Conservation (phyloP, 2,888 invertebrate species). For the Steromphala cineraria region DNA sequence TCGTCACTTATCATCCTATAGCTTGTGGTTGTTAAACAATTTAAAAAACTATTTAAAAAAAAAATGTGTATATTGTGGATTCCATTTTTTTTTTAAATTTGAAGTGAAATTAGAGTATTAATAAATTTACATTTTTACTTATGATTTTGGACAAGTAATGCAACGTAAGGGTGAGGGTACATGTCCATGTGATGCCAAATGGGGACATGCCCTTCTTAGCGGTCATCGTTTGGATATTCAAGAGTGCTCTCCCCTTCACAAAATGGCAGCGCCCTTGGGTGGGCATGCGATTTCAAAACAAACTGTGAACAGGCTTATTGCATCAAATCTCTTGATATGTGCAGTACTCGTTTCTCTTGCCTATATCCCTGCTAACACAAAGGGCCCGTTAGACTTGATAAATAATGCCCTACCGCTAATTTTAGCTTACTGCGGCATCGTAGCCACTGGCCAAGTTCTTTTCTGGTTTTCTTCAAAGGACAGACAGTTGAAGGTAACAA, state of each 20-base stretch:
- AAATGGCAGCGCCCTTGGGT: not conserved
- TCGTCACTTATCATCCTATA: too few species aligned
- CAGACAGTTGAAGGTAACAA: not conserved
- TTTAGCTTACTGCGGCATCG: not conserved
- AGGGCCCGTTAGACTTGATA: not conserved
- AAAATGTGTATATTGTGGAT: too few species aligned
- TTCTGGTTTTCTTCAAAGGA: not conserved
- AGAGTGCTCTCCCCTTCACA: not conserved
- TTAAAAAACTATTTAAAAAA: too few species aligned
- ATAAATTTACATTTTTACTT: too few species aligned
- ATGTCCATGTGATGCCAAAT: too few species aligned
- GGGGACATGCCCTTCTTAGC: not conserved
- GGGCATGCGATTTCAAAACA: constrained; percentile 14
- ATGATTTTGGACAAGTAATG: too few species aligned
- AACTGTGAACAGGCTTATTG: not conserved
- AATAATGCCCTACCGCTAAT: not conserved
- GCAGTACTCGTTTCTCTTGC: not conserved
- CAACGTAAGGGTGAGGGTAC: too few species aligned
- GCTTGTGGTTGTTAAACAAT: too few species aligned
- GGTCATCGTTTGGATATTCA: not conserved
- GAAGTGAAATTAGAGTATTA: too few species aligned
- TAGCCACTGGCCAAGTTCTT: not conserved
- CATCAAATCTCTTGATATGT: not conserved
- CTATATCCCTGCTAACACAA: constrained; percentile 1
- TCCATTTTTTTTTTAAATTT: too few species aligned